Evolutionary conservation across 2,888 invertebrate species (phyloP).

Genomic region (Drosophila acutilabella): DNA sequence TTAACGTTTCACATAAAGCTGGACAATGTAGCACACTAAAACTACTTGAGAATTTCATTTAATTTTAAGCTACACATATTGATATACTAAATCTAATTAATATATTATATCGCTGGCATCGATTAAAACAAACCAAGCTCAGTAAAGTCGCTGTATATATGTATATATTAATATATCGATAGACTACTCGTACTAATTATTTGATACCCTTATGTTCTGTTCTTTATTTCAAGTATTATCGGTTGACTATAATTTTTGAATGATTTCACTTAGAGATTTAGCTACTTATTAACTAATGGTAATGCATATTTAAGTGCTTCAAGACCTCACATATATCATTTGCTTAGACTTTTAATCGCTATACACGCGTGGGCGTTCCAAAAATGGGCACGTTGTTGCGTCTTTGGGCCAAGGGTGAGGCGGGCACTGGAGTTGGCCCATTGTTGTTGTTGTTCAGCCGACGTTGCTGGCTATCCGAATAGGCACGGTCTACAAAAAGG

Average conservation of each 20-base stretch:
- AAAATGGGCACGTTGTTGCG: slow-evolving; percentile 80
- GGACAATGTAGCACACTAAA: slow-evolving; percentile 75
- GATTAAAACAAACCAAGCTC: slow-evolving; percentile 18
- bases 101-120: slow-evolving; percentile 34
- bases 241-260: slow-evolving; percentile 42
- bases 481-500: slow-evolving; percentile 86
- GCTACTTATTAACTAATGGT: slow-evolving; percentile 60
- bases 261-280: slow-evolving; percentile 52
- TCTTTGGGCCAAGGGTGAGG: slow-evolving; percentile 78
- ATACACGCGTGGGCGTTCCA: slow-evolving; percentile 85
- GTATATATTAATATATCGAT: background rate
- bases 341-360: slow-evolving; percentile 83
- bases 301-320: slow-evolving; percentile 59
- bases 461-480: slow-evolving; percentile 87
- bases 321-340: slow-evolving; percentile 35
- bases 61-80: slow-evolving; percentile 38
- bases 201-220: slow-evolving; percentile 25
- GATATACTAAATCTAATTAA: slow-evolving; percentile 21
- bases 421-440: slow-evolving; percentile 64
- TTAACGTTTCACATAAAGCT: slow-evolving; percentile 74
- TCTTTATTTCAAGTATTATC: slow-evolving; percentile 45
- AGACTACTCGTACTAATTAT: slow-evolving; percentile 21
- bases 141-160: slow-evolving; percentile 37
- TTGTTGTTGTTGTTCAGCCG: slow-evolving; percentile 73
- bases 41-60: slow-evolving; percentile 64